A percentile compares a stretch with the other conserved stretches of the same genome.
Conservation (phyloP, 2,113 vertebrate genomes). For the Petaurus breviceps region DNA sequence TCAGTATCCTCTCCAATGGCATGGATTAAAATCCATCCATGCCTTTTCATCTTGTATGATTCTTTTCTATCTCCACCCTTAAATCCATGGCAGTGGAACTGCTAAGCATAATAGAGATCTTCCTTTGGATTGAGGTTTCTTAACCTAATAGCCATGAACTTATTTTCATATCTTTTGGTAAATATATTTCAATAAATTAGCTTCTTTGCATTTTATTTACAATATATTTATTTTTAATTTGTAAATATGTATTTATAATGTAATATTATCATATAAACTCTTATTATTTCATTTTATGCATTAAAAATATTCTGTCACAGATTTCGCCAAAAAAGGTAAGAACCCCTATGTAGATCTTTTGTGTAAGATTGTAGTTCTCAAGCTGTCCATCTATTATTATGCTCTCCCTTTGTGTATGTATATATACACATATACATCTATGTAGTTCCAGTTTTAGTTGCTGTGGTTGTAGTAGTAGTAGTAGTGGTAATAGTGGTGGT, state of each 20-base stretch:
- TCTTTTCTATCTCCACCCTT: neutral
- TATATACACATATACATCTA: too few relatives aligned
- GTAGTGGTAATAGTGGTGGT: too few relatives aligned
- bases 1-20: neutral
- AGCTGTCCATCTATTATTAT: neutral
- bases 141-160: neutral
- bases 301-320: neutral
- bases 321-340: neutral
- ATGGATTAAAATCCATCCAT: neutral
- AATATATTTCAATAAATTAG: neutral
- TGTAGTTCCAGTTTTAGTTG: too few relatives aligned
- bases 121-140: neutral
- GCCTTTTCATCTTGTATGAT: neutral
- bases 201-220: neutral
- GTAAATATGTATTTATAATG: too few relatives aligned
- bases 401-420: neutral
- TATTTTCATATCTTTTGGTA: neutral
- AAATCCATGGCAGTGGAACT: neutral
- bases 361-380: neutral
- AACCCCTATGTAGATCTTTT: neutral
- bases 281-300: neutral
- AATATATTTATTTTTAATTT: too few relatives aligned
- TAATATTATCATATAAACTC: neutral
- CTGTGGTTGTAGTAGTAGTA: too few relatives aligned
- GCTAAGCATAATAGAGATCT: neutral